Evolutionary conservation across 2,888 invertebrate genomes (phyloP), one percentile per base, ranked within the genome.

Genomic region (Sminthurides aquaticus): DNA sequence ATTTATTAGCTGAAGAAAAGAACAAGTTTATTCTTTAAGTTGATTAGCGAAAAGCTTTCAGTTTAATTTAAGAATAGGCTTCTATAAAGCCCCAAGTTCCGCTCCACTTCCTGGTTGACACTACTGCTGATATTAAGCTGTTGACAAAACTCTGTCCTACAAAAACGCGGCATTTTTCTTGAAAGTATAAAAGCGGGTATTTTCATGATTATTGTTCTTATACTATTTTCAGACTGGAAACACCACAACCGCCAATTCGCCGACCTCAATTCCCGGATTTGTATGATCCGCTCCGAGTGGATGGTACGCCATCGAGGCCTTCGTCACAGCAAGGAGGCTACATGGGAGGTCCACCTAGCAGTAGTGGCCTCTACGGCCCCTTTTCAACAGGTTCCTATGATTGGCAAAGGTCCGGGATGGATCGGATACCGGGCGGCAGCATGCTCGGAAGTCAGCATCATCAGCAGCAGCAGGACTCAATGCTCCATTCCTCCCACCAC

Each of bases 401-500:
- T 54, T 74, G 72, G 72, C 69, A 70, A 43, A 62, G 73, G 22
- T 54, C 61, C 5, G 52, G 22, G 20, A 15, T 15, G 20, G 52
- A 52, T 52, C 52, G 52, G 20, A 20, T 20, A 20, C 15, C 52
- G 18, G 57, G 57, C 11, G 27, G n/a, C 29, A 28, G 2, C 27
- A 29, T 28, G 57, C 18, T 5, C 27, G 3, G 5, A 18, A 34
- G 43, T 34, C 48, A 55, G 24, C 48, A 49, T 28, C 64, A 60
- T 55, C 55, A 59, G 3, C 15, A n/a, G 5, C 54, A 34, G 29
- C 52, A 28, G 2, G 48, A 49, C 24, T 49, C 49, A 27, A 27
- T 55, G 24, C 27, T 28, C 62, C 48, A 83, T 82, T 82, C 75
- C 79, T 82, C 75, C 79, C 81, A 5, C 43, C 43, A 34, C 43